These are phyloP conservation scores for Lysandra bellargus DNA, from an alignment of 2,888 invertebrate genomes.

Conservation along the genomic window DNA sequence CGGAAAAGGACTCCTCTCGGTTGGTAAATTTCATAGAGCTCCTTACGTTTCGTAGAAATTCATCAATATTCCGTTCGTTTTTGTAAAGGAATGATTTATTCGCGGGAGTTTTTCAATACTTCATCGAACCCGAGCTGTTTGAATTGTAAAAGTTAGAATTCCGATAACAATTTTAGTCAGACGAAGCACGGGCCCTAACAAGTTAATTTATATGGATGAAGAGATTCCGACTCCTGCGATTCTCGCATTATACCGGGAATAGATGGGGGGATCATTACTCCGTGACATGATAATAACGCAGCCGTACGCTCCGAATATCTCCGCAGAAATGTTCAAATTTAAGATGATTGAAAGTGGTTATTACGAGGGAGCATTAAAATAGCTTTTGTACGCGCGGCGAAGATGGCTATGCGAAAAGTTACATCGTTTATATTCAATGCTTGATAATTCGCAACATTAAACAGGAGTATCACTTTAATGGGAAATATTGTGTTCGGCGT, in stretches of 20 bases:
- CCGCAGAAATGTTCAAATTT: slow-evolving; percentile 22
- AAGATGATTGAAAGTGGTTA: slow-evolving; percentile 19
- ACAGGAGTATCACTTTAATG: not conserved
- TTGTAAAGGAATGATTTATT: slow-evolving; percentile 33
- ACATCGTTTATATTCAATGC: not conserved
- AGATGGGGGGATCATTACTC: slow-evolving; percentile 24
- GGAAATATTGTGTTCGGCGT: not conserved
- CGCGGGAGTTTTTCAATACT: slow-evolving; percentile 22
- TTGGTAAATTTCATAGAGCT: slow-evolving; percentile 13
- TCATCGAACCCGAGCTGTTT: slow-evolving; percentile 18
- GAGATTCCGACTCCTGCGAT: slow-evolving; percentile 29
- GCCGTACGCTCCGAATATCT: slow-evolving; percentile 18
- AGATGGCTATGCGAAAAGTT: slow-evolving; percentile 1
- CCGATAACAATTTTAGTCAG: slow-evolving; percentile 28
- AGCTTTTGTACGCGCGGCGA: not conserved
- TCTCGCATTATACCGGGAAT: slow-evolving; percentile 28
- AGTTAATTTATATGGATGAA: slow-evolving; percentile 31
- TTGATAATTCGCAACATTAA: slow-evolving; percentile 11
- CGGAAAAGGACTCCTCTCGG: slow-evolving; percentile 3
- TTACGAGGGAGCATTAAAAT: not conserved
- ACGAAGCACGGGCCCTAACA: slow-evolving; percentile 18
- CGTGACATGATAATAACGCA: slow-evolving; percentile 23
- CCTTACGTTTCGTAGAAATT: slow-evolving; percentile 7
- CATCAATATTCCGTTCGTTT: slow-evolving; percentile 30
- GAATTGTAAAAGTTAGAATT: slow-evolving; percentile 29